Evolutionary conservation across 2,797 vertebrate genomes (phyloP).

Genomic region (Echiichthys vipera): DNA sequence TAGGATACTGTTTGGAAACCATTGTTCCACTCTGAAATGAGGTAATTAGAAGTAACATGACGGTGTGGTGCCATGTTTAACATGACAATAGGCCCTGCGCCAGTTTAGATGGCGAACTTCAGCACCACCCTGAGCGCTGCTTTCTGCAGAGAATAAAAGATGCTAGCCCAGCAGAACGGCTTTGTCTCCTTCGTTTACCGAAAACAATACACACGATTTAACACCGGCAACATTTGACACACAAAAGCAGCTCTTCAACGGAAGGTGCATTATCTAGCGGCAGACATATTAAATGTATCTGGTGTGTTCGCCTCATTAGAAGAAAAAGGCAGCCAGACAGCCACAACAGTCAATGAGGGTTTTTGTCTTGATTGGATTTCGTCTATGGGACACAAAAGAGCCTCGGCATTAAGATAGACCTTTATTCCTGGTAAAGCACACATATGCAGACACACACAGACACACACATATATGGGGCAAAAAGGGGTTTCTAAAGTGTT

Average conservation of each 20-base stretch:
- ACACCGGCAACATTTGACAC: slow-evolving; percentile 89
- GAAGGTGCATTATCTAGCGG: slow-evolving; percentile 86
- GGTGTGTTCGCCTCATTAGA: slow-evolving; percentile 86
- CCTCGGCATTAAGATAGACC: slow-evolving; percentile 98
- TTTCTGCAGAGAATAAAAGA: slow-evolving; percentile 78
- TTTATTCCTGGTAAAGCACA: slow-evolving; percentile 87
- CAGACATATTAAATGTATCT: slow-evolving; percentile 95
- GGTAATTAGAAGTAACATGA: slow-evolving; percentile 79
- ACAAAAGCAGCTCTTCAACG: slow-evolving; percentile 86
- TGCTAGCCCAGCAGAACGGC: slow-evolving; percentile 81
- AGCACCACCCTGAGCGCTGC: slow-evolving; percentile 63
- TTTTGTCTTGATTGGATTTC: slow-evolving; percentile 99
- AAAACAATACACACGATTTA: slow-evolving; percentile 91
- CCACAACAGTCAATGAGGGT: slow-evolving; percentile 96
- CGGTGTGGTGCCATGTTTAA: slow-evolving; percentile 77
- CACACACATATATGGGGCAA: slow-evolving; percentile 80
- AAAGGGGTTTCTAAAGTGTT: slow-evolving; percentile 99
- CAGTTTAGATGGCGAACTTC: slow-evolving; percentile 73
- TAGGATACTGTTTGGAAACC: slow-evolving; percentile 63
- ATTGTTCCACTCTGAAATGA: slow-evolving; percentile 75
- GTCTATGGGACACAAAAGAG: slow-evolving; percentile 97
- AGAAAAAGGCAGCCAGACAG: slow-evolving; percentile 89
- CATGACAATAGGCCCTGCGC: slow-evolving; percentile 81
- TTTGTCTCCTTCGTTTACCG: slow-evolving; percentile 89
- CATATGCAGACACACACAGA: slow-evolving; percentile 18